A percentile compares a stretch with the other conserved stretches of the same genome.
Evolutionary conservation across 1,140 invertebrate species (phyloP).

Genomic region (Brachionus plicatilis): DNA sequence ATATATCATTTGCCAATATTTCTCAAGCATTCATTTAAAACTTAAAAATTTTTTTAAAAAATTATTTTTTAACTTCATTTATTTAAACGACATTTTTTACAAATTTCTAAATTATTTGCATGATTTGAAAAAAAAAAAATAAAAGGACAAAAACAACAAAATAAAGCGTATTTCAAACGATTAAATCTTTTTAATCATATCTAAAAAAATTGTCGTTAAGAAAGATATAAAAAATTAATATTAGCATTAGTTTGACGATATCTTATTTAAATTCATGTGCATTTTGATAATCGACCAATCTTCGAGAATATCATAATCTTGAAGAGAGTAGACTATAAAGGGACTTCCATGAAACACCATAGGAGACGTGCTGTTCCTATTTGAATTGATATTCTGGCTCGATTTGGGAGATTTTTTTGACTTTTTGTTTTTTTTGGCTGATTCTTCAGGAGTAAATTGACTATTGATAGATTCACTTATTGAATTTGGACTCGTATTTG

Average conservation of each 20-base stretch:
- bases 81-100: not conserved
- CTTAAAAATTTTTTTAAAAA: not conserved
- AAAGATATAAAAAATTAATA: not conserved
- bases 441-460: not conserved
- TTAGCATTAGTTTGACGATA: not conserved
- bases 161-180: not conserved
- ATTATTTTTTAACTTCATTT: not conserved
- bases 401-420: conserved; percentile 5
- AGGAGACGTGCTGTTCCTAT: not conserved
- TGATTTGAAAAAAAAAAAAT: not conserved
- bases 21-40: too few relatives aligned
- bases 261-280: conserved; percentile 23
- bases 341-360: not conserved
- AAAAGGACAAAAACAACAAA: not conserved
- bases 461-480: not conserved
- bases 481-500: not conserved
- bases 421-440: conserved; percentile 3
- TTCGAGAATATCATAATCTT: conserved; percentile 39
- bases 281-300: conserved; percentile 39
- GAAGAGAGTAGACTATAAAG: conserved; percentile 28
- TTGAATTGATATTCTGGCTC: not conserved
- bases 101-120: not conserved
- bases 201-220: not conserved
- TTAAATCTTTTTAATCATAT: not conserved
- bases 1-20: too few relatives aligned